These are phyloP conservation scores for Dynastes maya DNA, from an alignment of 2,888 invertebrate species.

Conservation along the genomic window DNA sequence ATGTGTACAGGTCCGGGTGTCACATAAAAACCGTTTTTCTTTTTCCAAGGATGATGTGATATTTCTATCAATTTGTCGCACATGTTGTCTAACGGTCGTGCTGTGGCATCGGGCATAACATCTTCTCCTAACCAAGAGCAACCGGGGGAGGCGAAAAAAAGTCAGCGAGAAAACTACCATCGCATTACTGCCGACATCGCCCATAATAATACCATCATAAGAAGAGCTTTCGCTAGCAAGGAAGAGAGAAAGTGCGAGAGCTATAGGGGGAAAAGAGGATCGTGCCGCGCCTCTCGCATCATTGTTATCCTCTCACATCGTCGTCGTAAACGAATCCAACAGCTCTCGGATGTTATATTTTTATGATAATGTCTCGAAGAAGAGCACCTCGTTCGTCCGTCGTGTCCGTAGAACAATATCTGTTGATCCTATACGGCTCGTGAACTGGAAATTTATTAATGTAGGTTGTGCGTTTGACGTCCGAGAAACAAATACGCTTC, in stretches of 20 bases:
- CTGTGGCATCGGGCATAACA: no score
- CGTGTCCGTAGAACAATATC: no score
- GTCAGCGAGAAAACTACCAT: slow-evolving; percentile 24
- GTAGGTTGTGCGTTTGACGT: slow-evolving; percentile 26
- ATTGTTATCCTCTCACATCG: slow-evolving; percentile 13
- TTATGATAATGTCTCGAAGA: slow-evolving; percentile 21
- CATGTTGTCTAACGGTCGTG: not conserved
- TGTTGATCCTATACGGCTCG: no score
- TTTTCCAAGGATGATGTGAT: not conserved
- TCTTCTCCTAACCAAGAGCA: not conserved
- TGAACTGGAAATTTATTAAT: slow-evolving; percentile 23
- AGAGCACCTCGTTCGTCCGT: not conserved
- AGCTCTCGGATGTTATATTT: slow-evolving; percentile 24
- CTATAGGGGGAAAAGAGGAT: not conserved
- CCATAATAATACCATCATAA: slow-evolving; percentile 35
- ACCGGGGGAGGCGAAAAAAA: not conserved
- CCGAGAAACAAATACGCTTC: slow-evolving; percentile 5
- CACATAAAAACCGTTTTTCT: not conserved
- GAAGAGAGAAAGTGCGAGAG: no score
- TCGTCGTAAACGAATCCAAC: slow-evolving; percentile 33
- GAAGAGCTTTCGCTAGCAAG: slow-evolving; percentile 4
- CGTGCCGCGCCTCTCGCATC: slow-evolving; percentile 13
- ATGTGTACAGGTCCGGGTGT: not conserved
- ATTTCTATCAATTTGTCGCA: slow-evolving; percentile 20
- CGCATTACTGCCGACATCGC: slow-evolving; percentile 24